Conservation (phyloP, 2,797 vertebrate species). For the Sebastes dallii region DNA sequence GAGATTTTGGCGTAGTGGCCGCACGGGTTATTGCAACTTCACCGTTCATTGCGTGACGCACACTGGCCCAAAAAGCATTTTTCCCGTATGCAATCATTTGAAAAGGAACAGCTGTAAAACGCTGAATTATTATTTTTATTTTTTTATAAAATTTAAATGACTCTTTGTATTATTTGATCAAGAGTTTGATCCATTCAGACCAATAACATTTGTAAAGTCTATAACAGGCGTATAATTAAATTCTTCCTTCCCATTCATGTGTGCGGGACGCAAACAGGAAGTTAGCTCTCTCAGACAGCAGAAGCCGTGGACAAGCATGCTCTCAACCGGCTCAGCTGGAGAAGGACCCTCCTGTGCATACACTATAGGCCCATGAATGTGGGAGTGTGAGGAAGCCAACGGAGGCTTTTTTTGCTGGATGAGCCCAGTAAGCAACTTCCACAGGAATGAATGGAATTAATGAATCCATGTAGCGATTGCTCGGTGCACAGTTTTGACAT, state of each 20-base stretch:
- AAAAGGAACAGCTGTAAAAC: neutral
- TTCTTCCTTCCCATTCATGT: neutral
- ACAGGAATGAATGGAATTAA: neutral
- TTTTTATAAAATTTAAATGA: neutral
- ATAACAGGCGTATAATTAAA: neutral
- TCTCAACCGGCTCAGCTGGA: neutral
- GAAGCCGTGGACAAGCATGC: neutral
- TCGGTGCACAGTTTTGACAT: neutral
- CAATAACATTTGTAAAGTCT: neutral
- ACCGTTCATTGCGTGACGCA: neutral
- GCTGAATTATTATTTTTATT: neutral
- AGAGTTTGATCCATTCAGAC: neutral
- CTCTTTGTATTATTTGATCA: neutral
- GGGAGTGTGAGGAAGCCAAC: neutral
- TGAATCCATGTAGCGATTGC: neutral
- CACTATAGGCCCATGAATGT: neutral
- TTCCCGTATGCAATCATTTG: neutral
- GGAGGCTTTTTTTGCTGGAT: neutral
- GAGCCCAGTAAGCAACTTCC: neutral
- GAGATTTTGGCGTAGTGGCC: neutral
- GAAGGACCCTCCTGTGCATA: neutral
- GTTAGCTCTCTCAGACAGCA: neutral
- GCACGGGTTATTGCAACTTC: neutral
- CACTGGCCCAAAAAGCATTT: neutral
- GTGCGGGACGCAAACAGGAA: neutral